Evolutionary conservation across 2,797 vertebrate species (phyloP).

Genomic region (Melanogrammus aeglefinus): DNA sequence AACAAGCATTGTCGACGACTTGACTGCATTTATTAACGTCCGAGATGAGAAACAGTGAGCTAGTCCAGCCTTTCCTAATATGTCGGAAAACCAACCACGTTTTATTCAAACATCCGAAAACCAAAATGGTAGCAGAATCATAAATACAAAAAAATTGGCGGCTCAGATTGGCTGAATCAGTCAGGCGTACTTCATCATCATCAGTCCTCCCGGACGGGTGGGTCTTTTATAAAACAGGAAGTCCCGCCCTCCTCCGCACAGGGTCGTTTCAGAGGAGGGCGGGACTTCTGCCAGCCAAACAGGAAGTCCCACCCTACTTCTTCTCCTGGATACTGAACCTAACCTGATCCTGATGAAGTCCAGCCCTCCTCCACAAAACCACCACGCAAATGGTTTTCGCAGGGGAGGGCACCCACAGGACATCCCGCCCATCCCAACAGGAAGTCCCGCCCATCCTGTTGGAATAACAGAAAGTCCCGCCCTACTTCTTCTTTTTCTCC

Average conservation of each 20-base stretch:
- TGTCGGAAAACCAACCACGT: background rate
- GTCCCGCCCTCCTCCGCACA: no score
- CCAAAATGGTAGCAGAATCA: background rate
- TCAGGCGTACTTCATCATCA: background rate
- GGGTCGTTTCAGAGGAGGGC: no score
- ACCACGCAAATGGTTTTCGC: no score
- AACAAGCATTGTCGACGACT: background rate
- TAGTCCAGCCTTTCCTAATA: background rate
- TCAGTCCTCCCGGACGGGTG: background rate
- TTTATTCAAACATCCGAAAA: background rate
- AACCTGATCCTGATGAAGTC: no score
- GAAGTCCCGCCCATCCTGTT: no score
- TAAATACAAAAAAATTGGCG: background rate
- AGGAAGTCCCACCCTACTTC: slow-evolving; percentile 65
- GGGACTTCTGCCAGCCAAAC: no score
- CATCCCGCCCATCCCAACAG: no score
- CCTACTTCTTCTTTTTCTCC: slow-evolving; percentile 92
- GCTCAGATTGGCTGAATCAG: background rate
- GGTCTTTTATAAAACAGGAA: background rate
- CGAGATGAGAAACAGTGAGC: background rate
- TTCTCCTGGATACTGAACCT: slow-evolving; percentile 95
- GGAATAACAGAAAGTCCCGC: no score
- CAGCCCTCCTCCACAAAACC: no score
- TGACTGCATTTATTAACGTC: background rate
- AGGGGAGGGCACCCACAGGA: no score